These are phyloP conservation scores for Ochropleura plecta DNA, from an alignment of 2,888 invertebrate species.

Conservation along the genomic window DNA sequence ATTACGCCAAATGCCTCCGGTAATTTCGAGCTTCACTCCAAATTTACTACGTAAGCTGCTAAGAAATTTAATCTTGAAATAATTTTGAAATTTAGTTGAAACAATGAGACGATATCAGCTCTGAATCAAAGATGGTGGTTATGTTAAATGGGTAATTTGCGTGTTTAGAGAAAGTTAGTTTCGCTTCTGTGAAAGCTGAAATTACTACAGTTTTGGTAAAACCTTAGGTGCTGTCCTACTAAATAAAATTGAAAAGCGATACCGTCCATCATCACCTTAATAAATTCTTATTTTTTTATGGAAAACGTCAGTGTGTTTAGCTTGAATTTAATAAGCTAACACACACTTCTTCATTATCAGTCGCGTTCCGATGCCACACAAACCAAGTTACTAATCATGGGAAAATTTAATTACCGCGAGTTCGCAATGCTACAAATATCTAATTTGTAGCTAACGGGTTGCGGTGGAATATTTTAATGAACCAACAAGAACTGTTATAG, in stretches of 20 bases:
- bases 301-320: neutral
- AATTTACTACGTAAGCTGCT: conserved; percentile 85
- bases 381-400: conserved; percentile 74
- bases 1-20: conserved; percentile 83
- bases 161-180: conserved; percentile 19
- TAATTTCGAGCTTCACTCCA: conserved; percentile 83
- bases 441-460: conserved; percentile 59
- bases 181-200: neutral
- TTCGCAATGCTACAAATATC: conserved; percentile 73
- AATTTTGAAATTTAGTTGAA: conserved; percentile 76
- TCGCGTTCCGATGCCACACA: conserved; percentile 70
- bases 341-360: conserved; percentile 59
- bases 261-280: neutral
- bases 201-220: neutral
- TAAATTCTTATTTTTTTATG: neutral
- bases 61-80: conserved; percentile 85
- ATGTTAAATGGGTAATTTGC: conserved; percentile 8
- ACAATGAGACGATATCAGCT: conserved; percentile 66
- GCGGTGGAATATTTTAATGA: conserved; percentile 68
- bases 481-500: conserved; percentile 62
- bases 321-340: neutral
- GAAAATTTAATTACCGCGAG: conserved; percentile 79
- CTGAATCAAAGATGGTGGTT: conserved; percentile 35
- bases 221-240: neutral
- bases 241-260: neutral